Evolutionary conservation across 2,888 invertebrate species (phyloP).

Genomic region (Alsophila aescularia): DNA sequence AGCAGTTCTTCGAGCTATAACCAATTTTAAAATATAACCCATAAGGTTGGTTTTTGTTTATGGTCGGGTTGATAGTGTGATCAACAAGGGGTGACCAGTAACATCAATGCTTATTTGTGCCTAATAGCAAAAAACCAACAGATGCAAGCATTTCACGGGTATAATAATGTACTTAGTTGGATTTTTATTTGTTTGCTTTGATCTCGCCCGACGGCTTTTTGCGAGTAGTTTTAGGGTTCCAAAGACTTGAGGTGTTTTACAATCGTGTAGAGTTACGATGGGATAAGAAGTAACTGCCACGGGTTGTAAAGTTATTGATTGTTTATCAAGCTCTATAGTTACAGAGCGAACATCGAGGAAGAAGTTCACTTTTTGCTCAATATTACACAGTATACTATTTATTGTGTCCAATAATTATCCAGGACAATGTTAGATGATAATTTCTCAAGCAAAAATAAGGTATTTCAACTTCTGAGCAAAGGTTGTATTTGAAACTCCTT

Average conservation of each 20-base stretch:
- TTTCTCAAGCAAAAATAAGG: too few relatives aligned
- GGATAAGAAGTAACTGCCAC: too few relatives aligned
- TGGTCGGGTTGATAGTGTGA: conserved; percentile 17
- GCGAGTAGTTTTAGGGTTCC: conserved; percentile 44
- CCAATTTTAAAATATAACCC: neutral
- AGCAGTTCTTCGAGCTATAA: neutral
- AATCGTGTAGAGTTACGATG: neutral
- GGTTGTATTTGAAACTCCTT: too few relatives aligned
- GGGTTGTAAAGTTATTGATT: too few relatives aligned
- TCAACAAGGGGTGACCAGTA: conserved; percentile 59
- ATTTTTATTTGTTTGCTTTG: conserved; percentile 77
- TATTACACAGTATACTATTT: too few relatives aligned
- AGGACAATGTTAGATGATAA: too few relatives aligned
- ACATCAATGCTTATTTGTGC: conserved; percentile 81
- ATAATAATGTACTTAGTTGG: conserved; percentile 81
- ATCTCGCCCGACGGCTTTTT: conserved; percentile 56
- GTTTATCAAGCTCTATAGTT: too few relatives aligned
- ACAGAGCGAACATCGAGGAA: too few relatives aligned
- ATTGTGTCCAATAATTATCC: too few relatives aligned
- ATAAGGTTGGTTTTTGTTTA: conserved; percentile 30
- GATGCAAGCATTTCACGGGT: conserved; percentile 83
- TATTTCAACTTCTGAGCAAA: too few relatives aligned
- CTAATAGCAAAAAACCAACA: conserved; percentile 82
- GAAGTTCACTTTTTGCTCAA: too few relatives aligned
- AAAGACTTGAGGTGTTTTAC: conserved; percentile 2